These are phyloP conservation scores for Halisarca cf. caerulea DNA, from an alignment of 37 sponge, comb jelly and placozoan species.

Conservation along the genomic window DNA sequence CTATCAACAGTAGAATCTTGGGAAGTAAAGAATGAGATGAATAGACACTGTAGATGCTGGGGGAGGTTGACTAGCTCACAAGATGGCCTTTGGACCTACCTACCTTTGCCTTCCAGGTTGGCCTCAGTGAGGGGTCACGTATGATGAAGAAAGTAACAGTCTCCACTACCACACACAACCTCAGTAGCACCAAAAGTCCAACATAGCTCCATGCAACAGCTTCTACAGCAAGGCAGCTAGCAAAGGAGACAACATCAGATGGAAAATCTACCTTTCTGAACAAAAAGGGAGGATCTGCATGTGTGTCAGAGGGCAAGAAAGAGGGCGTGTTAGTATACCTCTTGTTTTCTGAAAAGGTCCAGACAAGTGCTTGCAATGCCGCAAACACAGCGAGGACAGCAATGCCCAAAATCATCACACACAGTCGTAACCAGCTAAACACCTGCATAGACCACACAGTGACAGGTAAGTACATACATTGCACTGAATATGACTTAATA, in stretches of 20 bases:
- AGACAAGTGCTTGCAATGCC: not conserved
- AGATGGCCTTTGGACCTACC: not conserved
- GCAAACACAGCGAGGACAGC: not conserved
- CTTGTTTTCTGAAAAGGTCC: too few relatives aligned
- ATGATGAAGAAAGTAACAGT: not conserved
- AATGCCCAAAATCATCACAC: not conserved
- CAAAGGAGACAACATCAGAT: too few relatives aligned
- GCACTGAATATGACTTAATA: too few relatives aligned
- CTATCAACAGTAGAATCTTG: not conserved
- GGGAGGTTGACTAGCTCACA: too few relatives aligned
- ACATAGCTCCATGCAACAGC: not conserved
- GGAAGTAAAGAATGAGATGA: not conserved
- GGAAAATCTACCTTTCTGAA: too few relatives aligned
- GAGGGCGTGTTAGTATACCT: too few relatives aligned
- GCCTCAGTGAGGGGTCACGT: not conserved
- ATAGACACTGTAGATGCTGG: not conserved
- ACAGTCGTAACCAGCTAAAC: slow-evolving; percentile 14
- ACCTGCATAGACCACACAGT: not conserved
- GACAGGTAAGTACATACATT: too few relatives aligned
- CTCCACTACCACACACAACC: slow-evolving; percentile 3
- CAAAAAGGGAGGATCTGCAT: too few relatives aligned
- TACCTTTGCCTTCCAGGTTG: not conserved
- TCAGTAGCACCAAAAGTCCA: not conserved
- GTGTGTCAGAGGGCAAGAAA: too few relatives aligned
- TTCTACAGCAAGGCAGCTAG: not conserved